A percentile compares a stretch with the other conserved stretches of the same genome.
phyloP scores from a whole-genome alignment of 53 echinoderm and acorn worm species.

The Zoroaster sp. region DNA sequence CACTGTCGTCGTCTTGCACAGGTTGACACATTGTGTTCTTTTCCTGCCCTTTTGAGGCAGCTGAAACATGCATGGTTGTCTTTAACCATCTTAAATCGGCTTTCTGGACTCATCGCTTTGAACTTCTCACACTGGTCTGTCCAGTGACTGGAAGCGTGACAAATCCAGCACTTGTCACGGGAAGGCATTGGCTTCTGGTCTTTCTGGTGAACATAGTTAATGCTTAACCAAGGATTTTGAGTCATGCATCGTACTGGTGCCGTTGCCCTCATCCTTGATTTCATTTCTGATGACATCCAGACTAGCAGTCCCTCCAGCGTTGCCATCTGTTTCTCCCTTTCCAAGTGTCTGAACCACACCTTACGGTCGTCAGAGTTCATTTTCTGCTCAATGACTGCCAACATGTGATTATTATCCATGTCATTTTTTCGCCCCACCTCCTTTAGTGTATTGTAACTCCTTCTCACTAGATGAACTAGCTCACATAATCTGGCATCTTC shows the following conservation, averaged over 20 bases:
- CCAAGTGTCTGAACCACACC: slow-evolving; percentile 57
- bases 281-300: slow-evolving; percentile 62
- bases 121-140: slow-evolving; percentile 63
- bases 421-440: slow-evolving; percentile 42
- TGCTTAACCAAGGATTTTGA: not conserved
- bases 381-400: slow-evolving; percentile 59
- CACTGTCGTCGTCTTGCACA: slow-evolving; percentile 44
- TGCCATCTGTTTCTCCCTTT: slow-evolving; percentile 23
- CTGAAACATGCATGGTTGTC: slow-evolving; percentile 65
- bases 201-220: not conserved
- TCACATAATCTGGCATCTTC: slow-evolving; percentile 75
- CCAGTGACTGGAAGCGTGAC: slow-evolving; percentile 52
- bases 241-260: slow-evolving; percentile 40
- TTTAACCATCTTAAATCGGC: slow-evolving; percentile 47
- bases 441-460: slow-evolving; percentile 70
- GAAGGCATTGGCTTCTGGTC: not conserved
- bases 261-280: slow-evolving; percentile 55
- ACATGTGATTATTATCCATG: slow-evolving; percentile 66
- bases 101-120: not conserved
- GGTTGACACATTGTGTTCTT: slow-evolving; percentile 35
- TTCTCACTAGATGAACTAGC: slow-evolving; percentile 56
- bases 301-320: slow-evolving; percentile 32
- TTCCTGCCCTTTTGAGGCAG: slow-evolving; percentile 75
- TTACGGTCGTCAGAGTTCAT: slow-evolving; percentile 55
- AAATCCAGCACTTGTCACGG: slow-evolving; percentile 58